These are phyloP conservation scores for Sisor rabdophorus DNA, from an alignment of 2,113 vertebrate species.

Conservation along the genomic window DNA sequence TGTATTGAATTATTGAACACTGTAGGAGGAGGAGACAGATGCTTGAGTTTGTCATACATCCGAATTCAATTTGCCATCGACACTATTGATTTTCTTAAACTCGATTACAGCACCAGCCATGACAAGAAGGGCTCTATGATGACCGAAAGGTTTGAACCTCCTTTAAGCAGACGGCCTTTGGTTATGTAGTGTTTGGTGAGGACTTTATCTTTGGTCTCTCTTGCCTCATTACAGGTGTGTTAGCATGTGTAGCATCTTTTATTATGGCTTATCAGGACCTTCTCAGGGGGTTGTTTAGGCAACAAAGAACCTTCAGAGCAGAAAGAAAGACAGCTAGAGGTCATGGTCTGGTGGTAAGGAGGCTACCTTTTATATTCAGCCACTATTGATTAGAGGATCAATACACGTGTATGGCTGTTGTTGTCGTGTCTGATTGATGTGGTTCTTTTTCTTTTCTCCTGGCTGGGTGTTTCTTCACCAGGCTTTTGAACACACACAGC, in stretches of 20 bases:
- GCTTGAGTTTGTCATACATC: neutral
- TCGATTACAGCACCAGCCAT: slow-evolving; percentile 4
- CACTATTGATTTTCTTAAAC: slow-evolving; percentile 24
- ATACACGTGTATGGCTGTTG: slow-evolving; percentile 10
- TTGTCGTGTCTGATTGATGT: slow-evolving; percentile 33
- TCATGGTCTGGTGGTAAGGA: slow-evolving; percentile 30
- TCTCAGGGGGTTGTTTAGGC: neutral
- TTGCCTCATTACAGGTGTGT: too few relatives aligned
- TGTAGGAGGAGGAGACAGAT: neutral
- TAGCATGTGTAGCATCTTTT: neutral
- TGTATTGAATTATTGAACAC: slow-evolving; percentile 6
- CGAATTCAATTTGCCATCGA: slow-evolving; percentile 27
- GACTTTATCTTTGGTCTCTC: neutral
- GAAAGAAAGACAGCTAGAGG: slow-evolving; percentile 24
- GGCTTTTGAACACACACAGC: slow-evolving; percentile 41
- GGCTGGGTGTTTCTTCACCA: slow-evolving; percentile 45
- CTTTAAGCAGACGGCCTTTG: neutral
- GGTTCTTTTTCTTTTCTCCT: slow-evolving; percentile 18
- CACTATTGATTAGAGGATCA: slow-evolving; percentile 48
- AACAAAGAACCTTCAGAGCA: slow-evolving; percentile 19
- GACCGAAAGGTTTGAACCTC: neutral
- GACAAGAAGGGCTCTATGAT: neutral
- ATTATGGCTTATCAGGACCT: neutral
- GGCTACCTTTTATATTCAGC: slow-evolving; percentile 21
- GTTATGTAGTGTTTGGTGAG: neutral